phyloP scores from a whole-genome alignment of 2,888 invertebrate genomes.

The Gandaritis pyraliata region DNA sequence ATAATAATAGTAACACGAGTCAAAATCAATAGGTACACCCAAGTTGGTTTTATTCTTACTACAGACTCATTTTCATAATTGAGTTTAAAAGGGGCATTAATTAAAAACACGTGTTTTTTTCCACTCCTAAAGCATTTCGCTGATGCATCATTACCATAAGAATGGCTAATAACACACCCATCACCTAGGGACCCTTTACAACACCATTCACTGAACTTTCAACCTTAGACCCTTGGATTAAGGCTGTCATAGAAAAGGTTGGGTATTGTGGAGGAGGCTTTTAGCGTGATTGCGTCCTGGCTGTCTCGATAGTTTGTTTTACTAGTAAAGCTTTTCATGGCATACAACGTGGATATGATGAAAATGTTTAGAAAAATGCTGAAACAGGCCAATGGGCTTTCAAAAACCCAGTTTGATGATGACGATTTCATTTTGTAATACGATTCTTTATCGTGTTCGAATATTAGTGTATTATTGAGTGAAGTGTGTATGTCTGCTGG shows the following conservation, averaged over 20 bases:
- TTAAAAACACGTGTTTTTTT: constrained; percentile 10
- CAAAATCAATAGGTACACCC: no score
- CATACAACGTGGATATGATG: background rate
- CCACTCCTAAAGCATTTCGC: constrained; percentile 14
- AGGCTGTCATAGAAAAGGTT: constrained; percentile 13
- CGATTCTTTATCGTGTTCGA: no score
- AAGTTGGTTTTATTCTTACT: no score
- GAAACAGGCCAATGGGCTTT: background rate
- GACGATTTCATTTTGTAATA: no score
- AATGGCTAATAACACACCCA: constrained; percentile 26
- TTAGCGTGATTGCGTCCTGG: constrained; percentile 28
- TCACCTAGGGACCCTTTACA: constrained; percentile 7
- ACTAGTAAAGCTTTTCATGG: background rate
- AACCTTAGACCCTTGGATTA: constrained; percentile 11
- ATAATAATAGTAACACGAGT: no score
- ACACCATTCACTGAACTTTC: background rate
- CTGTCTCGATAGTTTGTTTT: constrained; percentile 20
- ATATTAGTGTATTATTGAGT: no score
- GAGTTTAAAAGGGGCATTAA: background rate
- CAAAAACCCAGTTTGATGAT: background rate
- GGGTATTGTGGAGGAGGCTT: constrained; percentile 15
- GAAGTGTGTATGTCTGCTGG: no score
- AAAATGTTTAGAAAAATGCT: background rate
- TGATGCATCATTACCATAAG: constrained; percentile 30
- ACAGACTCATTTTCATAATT: no score